A percentile compares a stretch with the other conserved stretches of the same genome.
Evolutionary conservation across 2,113 vertebrate species (phyloP).

Genomic region (Saguinus imperator): DNA sequence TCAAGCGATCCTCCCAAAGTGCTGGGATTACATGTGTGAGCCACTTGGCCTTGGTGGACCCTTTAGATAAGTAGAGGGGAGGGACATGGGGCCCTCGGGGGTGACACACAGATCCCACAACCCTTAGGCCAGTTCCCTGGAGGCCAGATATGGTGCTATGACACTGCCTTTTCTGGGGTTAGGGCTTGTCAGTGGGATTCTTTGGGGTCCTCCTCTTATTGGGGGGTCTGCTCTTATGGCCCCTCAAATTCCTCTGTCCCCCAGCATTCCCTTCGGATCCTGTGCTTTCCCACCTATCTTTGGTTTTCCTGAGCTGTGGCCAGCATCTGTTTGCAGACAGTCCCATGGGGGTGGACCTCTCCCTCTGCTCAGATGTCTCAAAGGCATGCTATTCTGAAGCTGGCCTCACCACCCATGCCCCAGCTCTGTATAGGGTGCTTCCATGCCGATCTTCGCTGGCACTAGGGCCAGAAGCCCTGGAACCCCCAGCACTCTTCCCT

Average conservation of each 20-base stretch:
- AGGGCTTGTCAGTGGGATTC: neutral
- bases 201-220: neutral
- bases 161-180: neutral
- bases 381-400: neutral
- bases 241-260: neutral
- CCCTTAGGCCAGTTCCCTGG: neutral
- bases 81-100: neutral
- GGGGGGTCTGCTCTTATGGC: neutral
- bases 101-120: neutral
- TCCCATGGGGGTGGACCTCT: neutral
- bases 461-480: neutral
- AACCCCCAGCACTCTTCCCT: neutral
- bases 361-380: neutral
- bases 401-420: neutral
- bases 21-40: no score
- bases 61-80: neutral
- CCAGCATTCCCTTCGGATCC: neutral
- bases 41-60: neutral
- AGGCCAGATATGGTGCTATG: neutral
- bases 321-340: neutral
- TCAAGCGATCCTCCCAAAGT: no score
- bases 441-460: neutral
- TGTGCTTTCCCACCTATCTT: neutral
- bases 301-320: neutral
- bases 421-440: neutral